Evolutionary conservation across 2,888 invertebrate species (phyloP).

Genomic region (Lutraria lutraria): DNA sequence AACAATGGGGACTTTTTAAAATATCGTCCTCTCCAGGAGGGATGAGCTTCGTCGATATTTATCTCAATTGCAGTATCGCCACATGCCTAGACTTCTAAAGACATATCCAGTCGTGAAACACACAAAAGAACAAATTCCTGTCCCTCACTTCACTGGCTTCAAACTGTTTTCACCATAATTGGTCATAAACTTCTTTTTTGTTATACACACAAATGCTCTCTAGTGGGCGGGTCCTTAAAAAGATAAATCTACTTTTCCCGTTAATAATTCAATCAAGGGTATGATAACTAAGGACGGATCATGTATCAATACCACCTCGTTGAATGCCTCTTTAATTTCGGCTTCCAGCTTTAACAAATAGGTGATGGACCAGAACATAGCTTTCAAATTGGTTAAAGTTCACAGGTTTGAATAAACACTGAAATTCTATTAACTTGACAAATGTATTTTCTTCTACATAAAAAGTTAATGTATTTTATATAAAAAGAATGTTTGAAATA

Average conservation of each 20-base stretch:
- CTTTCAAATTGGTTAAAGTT: constrained; percentile 15
- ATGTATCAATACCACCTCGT: background rate
- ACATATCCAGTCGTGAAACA: background rate
- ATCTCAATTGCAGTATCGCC: constrained; percentile 15
- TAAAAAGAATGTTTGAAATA: constrained; percentile 13
- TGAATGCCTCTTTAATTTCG: background rate
- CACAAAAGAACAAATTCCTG: constrained; percentile 38
- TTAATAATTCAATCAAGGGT: constrained; percentile 37
- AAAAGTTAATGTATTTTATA: constrained; percentile 8
- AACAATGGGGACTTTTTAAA: background rate
- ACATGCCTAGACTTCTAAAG: constrained; percentile 24
- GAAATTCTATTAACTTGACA: background rate
- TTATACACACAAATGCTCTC: constrained; percentile 16
- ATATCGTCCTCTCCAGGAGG: background rate
- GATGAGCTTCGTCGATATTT: constrained; percentile 16
- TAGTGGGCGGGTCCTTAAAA: constrained; percentile 4
- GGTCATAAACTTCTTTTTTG: constrained; percentile 45
- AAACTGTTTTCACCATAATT: constrained; percentile 27
- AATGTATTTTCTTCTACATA: constrained; percentile 13
- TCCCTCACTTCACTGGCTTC: constrained; percentile 33
- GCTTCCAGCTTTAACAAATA: background rate
- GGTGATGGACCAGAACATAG: constrained; percentile 9
- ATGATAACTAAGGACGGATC: background rate
- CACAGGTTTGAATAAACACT: constrained; percentile 13
- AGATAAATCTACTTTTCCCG: constrained; percentile 39